Percentiles rank a stretch among this genome's conserved stretches.
Conservation (phyloP, 2,113 vertebrate species). For the Nothocercus julius region DNA sequence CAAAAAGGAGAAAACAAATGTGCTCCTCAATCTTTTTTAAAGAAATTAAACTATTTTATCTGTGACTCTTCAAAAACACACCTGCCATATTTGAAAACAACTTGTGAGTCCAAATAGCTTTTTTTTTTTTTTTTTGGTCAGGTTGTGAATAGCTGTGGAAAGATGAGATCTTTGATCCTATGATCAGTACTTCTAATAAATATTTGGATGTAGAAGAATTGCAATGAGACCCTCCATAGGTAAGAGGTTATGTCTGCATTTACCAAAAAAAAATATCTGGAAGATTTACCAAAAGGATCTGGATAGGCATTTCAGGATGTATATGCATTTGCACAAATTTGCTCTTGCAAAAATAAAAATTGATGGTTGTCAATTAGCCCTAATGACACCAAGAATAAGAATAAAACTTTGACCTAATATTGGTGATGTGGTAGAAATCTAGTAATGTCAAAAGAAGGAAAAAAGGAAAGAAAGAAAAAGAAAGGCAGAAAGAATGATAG, state of each 20-base stretch:
- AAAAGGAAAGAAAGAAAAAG: too few species aligned
- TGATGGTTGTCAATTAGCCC: background rate
- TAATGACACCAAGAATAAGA: background rate
- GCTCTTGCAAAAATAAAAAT: background rate
- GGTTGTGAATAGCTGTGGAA: background rate
- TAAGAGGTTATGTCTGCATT: background rate
- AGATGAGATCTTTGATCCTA: background rate
- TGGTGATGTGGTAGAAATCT: background rate
- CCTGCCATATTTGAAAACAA: background rate
- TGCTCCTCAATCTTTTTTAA: background rate
- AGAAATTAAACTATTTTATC: background rate
- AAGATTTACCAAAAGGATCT: background rate
- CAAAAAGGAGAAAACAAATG: background rate
- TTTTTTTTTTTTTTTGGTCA: background rate
- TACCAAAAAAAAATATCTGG: rapidly evolving
- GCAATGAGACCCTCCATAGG: rapidly evolving
- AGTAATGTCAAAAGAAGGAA: background rate
- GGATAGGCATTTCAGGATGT: background rate
- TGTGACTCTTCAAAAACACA: background rate
- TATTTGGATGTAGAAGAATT: background rate
- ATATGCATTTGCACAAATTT: background rate
- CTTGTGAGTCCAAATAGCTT: background rate
- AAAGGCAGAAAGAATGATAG: too few species aligned
- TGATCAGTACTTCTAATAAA: background rate
- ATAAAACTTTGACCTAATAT: background rate